Conservation (phyloP, 1,140 invertebrate species). For the Diorhabda sublineata region DNA sequence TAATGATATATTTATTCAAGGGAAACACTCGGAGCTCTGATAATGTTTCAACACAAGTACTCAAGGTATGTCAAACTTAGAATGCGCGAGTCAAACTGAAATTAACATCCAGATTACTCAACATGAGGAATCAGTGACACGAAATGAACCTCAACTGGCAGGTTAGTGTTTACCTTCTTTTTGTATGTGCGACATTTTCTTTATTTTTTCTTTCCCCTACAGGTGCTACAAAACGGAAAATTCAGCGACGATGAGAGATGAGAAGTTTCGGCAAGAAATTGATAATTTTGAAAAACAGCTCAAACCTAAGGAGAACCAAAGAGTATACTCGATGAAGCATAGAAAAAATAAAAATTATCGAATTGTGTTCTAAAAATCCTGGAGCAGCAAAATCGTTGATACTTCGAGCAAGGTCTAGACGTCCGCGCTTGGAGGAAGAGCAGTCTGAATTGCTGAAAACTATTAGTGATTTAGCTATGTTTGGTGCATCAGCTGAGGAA, state of each 20-base stretch:
- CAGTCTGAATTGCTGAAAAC: neutral
- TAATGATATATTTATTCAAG: too few species aligned
- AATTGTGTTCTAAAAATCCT: constrained; percentile 7
- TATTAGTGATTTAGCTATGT: too few species aligned
- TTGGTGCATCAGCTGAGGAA: too few species aligned
- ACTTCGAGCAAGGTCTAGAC: neutral
- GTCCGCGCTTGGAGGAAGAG: neutral
- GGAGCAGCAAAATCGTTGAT: neutral
- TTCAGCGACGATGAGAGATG: neutral
- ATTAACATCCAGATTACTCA: too few species aligned
- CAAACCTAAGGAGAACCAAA: constrained; percentile 12
- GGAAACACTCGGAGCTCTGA: too few species aligned
- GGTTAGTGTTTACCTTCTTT: constrained; percentile 4
- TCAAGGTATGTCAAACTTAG: too few species aligned
- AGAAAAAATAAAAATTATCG: neutral
- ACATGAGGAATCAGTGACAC: too few species aligned
- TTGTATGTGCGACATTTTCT: constrained; percentile 1
- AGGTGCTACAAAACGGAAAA: neutral
- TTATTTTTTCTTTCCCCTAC: constrained; percentile 5
- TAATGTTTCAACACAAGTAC: too few species aligned
- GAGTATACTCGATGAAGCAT: neutral
- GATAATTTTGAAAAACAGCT: constrained; percentile 10
- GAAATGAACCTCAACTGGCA: too few species aligned
- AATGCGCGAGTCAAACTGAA: too few species aligned
- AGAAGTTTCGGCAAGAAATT: constrained; percentile 5